These are phyloP conservation scores for Ascaphus truei DNA, from an alignment of 2,113 vertebrate species.

Conservation along the genomic window DNA sequence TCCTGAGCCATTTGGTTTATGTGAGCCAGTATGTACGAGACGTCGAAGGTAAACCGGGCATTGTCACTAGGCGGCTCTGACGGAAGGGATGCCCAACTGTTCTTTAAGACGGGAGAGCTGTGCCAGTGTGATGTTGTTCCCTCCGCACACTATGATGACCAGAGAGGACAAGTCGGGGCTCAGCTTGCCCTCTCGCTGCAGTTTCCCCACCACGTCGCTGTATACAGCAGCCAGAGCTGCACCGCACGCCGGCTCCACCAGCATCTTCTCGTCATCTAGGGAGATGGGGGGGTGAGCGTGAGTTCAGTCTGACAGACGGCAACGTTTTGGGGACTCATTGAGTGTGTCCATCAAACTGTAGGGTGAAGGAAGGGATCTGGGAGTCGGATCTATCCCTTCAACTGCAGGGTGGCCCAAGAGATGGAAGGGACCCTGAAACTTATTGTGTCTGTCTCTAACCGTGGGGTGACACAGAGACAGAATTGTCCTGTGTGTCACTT, in stretches of 20 bases:
- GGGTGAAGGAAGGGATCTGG: not conserved
- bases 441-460: no score
- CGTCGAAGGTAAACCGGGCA: no score
- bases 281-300: not conserved
- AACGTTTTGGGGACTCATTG: no score
- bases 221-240: conserved; percentile 75
- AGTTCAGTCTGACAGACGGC: no score
- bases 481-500: no score
- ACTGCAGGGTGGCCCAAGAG: no score
- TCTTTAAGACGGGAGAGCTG: conserved; percentile 69
- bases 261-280: conserved; percentile 79
- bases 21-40: no score
- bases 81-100: conserved; percentile 59
- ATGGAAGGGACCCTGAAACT: no score
- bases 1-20: no score
- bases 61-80: conserved; percentile 3
- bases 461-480: no score
- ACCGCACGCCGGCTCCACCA: conserved; percentile 82
- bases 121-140: conserved; percentile 80
- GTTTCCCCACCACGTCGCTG: conserved; percentile 56
- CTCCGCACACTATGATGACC: conserved; percentile 77
- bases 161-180: conserved; percentile 52
- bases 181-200: conserved; percentile 68
- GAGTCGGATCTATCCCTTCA: not conserved
- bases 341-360: no score